Percentiles rank a stretch among this genome's conserved stretches.
Evolutionary conservation across 2,797 vertebrate species (phyloP).

Genomic region (Chelidonichthys spinosus): DNA sequence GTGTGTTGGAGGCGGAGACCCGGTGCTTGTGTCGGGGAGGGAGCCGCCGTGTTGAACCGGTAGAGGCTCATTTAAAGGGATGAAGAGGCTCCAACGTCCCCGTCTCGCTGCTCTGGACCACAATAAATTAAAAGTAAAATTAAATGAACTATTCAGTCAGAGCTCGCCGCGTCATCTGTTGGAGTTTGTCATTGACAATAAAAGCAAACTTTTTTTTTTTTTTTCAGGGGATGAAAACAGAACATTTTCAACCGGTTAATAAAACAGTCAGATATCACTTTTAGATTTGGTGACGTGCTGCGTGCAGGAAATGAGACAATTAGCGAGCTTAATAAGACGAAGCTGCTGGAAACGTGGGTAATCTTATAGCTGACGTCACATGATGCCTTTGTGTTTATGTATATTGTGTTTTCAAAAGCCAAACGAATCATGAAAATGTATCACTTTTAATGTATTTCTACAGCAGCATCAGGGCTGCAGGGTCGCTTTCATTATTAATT

Average conservation of each 20-base stretch:
- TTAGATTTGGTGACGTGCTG: too few species aligned
- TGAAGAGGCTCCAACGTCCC: too few species aligned
- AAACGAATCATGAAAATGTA: background rate
- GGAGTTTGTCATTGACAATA: background rate
- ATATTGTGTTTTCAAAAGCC: background rate
- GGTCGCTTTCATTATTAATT: background rate
- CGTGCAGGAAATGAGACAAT: too few species aligned
- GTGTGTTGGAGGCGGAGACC: background rate
- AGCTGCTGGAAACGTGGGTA: background rate
- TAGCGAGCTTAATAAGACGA: too few species aligned
- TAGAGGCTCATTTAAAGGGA: accelerated
- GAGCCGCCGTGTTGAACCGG: too few species aligned
- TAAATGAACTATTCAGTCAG: too few species aligned
- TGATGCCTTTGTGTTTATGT: too few species aligned
- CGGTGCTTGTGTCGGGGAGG: background rate
- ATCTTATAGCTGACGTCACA: too few species aligned
- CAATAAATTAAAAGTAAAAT: background rate
- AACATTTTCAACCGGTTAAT: too few species aligned
- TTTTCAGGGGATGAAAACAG: background rate
- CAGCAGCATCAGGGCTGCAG: background rate
- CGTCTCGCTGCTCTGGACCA: accelerated
- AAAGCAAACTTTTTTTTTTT: background rate
- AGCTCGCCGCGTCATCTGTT: constrained; percentile 9
- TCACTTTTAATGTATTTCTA: too few species aligned
- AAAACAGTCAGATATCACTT: too few species aligned